phyloP scores from a whole-genome alignment of 2,113 vertebrate species.

The Vulpes vulpes region DNA sequence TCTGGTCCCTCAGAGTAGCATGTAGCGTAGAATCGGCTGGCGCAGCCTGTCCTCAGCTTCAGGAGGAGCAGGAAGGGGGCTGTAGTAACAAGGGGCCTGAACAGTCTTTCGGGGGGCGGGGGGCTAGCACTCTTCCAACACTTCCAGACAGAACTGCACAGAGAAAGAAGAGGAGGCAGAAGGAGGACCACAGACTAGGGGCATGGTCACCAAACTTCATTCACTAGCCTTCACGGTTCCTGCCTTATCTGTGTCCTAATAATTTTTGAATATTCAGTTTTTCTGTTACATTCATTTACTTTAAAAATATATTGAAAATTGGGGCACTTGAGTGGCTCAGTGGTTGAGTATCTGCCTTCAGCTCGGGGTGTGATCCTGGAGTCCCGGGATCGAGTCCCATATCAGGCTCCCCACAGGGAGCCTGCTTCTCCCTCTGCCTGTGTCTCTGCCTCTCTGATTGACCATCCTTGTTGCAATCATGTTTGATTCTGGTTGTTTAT shows the following conservation, averaged over 20 bases:
- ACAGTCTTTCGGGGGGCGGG: neutral
- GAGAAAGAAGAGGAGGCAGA: too few species aligned
- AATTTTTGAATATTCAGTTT: neutral
- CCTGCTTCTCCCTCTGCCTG: too few species aligned
- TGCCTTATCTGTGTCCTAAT: neutral
- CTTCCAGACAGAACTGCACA: neutral
- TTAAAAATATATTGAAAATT: neutral
- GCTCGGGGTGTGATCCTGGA: too few species aligned
- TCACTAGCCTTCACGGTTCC: neutral
- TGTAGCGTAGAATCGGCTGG: neutral
- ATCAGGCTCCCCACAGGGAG: too few species aligned
- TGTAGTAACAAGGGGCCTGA: neutral
- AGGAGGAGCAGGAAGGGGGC: neutral
- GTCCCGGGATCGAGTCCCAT: too few species aligned
- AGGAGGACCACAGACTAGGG: neutral
- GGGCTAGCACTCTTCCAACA: neutral
- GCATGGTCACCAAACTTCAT: neutral
- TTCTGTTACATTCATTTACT: neutral
- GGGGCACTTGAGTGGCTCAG: too few species aligned
- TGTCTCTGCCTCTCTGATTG: too few species aligned
- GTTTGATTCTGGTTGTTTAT: neutral
- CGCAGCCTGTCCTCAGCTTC: neutral
- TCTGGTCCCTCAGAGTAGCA: neutral
- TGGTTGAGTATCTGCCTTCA: too few species aligned
- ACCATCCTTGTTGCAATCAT: neutral